These are phyloP conservation scores for Dinomys branickii DNA, from an alignment of 2,113 vertebrate species.

Conservation along the genomic window DNA sequence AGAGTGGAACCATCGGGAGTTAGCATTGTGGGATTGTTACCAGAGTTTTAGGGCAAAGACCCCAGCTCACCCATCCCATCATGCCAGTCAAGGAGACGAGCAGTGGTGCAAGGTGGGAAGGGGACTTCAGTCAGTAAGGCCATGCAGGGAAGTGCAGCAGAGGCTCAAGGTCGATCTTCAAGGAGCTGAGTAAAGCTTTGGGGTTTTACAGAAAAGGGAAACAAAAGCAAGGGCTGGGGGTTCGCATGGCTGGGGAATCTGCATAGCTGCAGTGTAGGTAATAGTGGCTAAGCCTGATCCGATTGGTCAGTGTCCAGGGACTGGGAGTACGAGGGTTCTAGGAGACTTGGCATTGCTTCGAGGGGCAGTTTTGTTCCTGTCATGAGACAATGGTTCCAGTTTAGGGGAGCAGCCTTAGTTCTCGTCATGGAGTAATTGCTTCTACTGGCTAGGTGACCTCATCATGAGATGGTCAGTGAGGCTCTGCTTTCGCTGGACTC, in stretches of 20 bases:
- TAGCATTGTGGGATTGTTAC: neutral
- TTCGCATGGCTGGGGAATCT: neutral
- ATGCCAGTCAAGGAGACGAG: neutral
- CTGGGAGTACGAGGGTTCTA: neutral
- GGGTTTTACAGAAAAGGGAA: neutral
- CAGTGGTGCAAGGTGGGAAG: neutral
- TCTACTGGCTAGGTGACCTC: neutral
- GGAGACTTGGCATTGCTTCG: neutral
- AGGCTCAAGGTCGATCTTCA: neutral
- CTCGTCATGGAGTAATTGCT: neutral
- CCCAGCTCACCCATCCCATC: neutral
- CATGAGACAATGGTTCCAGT: neutral
- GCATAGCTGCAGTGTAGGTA: neutral
- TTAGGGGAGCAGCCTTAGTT: neutral
- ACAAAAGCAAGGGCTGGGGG: neutral
- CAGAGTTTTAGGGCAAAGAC: neutral
- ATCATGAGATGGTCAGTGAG: neutral
- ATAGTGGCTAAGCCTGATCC: neutral
- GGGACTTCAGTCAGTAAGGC: neutral
- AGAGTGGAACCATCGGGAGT: too few relatives aligned
- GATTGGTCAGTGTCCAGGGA: neutral
- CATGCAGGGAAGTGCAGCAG: neutral
- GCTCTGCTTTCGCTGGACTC: neutral
- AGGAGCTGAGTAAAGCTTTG: neutral
- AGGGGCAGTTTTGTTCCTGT: neutral